Evolutionary conservation across 2,797 vertebrate species (phyloP).

Genomic region (Sebastes glaucus): DNA sequence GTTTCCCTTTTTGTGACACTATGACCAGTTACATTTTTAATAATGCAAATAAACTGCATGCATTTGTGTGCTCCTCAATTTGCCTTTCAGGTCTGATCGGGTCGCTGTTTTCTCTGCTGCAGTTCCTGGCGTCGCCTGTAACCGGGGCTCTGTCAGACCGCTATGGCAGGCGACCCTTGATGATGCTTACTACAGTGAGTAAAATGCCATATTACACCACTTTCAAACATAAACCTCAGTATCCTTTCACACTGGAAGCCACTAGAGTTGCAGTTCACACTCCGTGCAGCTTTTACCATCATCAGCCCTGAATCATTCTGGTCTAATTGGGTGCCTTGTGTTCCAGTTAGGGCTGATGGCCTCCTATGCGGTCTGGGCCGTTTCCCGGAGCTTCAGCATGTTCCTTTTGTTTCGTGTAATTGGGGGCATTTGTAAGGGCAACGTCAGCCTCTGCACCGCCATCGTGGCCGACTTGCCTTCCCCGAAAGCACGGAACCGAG

Average conservation of each 20-base stretch:
- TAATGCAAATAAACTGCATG: background rate
- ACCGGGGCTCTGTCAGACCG: slow-evolving; percentile 91
- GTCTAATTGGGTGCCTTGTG: slow-evolving; percentile 35
- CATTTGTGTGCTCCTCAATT: background rate
- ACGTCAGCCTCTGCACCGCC: slow-evolving; percentile 95
- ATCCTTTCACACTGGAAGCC: background rate
- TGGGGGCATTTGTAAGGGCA: slow-evolving; percentile 95
- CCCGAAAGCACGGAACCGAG: slow-evolving; percentile 88
- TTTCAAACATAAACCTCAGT: background rate
- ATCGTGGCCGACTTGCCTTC: slow-evolving; percentile 91
- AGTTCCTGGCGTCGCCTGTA: slow-evolving; percentile 92
- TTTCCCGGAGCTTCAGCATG: slow-evolving; percentile 90
- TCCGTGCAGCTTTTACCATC: background rate
- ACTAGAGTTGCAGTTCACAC: background rate
- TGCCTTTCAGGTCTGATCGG: slow-evolving; percentile 90
- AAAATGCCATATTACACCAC: background rate
- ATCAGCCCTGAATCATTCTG: background rate
- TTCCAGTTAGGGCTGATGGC: slow-evolving; percentile 88
- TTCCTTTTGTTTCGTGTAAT: slow-evolving; percentile 94
- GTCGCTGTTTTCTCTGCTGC: slow-evolving; percentile 92
- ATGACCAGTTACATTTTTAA: background rate
- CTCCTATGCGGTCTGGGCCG: slow-evolving; percentile 93
- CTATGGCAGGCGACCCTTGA: slow-evolving; percentile 88
- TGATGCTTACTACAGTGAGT: slow-evolving; percentile 90
- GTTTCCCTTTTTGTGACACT: background rate